Conservation (phyloP, 2,797 vertebrate genomes). For the Pachyuromys duprasi region DNA sequence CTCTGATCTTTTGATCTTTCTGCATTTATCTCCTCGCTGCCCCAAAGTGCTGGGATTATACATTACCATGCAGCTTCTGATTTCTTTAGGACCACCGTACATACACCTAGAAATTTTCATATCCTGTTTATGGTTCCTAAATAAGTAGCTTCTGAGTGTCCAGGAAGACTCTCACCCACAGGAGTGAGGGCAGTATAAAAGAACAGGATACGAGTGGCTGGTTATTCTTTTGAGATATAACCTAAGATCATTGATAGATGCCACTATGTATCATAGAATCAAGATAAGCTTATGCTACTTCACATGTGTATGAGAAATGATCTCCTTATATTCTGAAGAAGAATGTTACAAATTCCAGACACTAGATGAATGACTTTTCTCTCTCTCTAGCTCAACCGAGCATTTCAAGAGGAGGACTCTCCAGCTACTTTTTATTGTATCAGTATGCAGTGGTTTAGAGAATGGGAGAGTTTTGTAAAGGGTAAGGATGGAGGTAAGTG, state of each 20-base stretch:
- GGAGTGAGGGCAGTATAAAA: too few relatives aligned
- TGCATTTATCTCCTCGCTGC: neutral
- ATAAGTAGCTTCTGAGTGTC: constrained; percentile 19
- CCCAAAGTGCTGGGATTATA: neutral
- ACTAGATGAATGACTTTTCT: neutral
- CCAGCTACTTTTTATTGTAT: constrained; percentile 98
- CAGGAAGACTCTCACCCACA: neutral
- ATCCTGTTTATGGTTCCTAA: neutral
- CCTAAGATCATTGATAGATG: neutral
- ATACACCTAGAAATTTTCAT: neutral
- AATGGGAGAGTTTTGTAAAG: constrained; percentile 99
- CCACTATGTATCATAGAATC: neutral
- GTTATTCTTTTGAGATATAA: constrained; percentile 37
- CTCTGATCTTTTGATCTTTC: neutral
- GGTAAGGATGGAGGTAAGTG: constrained; percentile 93
- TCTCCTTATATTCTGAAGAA: neutral
- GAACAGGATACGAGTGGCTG: too few relatives aligned
- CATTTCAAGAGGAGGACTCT: constrained; percentile 99
- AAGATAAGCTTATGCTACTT: neutral
- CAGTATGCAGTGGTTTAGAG: constrained; percentile 99
- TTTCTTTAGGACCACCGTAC: constrained; percentile 26
- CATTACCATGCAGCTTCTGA: neutral
- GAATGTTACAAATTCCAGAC: neutral
- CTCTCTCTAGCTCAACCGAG: constrained; percentile 94
- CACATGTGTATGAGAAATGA: neutral